Percentiles rank a stretch among this genome's conserved stretches.
These are phyloP conservation scores for Poecilus cupreus DNA, from an alignment of 2,888 invertebrate genomes.

Conservation along the genomic window DNA sequence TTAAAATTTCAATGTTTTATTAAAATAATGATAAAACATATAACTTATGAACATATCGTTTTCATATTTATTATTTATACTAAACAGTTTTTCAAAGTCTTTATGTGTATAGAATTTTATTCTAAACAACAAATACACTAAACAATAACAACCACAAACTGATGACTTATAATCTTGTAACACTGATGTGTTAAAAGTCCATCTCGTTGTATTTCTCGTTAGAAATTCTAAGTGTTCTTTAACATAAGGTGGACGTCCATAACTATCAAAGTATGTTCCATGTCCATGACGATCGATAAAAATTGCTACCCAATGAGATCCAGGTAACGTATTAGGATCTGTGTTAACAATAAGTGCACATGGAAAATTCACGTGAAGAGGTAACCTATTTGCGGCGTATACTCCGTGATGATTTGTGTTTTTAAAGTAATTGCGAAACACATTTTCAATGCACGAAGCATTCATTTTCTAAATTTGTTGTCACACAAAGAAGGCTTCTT, in stretches of 20 bases:
- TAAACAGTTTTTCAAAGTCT: not conserved
- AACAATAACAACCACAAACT: constrained; percentile 1
- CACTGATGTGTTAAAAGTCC: not conserved
- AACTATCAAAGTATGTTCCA: too few relatives aligned
- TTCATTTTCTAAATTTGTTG: too few relatives aligned
- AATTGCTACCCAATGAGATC: not conserved
- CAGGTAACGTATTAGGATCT: not conserved
- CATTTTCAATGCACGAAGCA: too few relatives aligned
- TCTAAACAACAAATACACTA: not conserved
- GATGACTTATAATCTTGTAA: not conserved
- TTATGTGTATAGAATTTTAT: not conserved
- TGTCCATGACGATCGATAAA: not conserved
- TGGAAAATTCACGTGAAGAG: not conserved
- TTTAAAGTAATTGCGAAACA: not conserved
- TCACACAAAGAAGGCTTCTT: too few relatives aligned
- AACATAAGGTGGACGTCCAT: too few relatives aligned
- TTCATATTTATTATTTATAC: not conserved
- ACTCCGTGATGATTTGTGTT: not conserved
- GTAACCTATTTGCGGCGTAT: too few relatives aligned
- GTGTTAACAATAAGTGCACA: not conserved
- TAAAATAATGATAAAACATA: too few relatives aligned
- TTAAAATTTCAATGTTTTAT: too few relatives aligned
- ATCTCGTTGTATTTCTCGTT: too few relatives aligned
- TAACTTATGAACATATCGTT: not conserved
- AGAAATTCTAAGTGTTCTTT: too few relatives aligned